A percentile compares a stretch with the other conserved stretches of the same genome.
Conservation (phyloP, 2,113 vertebrate species). For the Caretta caretta region DNA sequence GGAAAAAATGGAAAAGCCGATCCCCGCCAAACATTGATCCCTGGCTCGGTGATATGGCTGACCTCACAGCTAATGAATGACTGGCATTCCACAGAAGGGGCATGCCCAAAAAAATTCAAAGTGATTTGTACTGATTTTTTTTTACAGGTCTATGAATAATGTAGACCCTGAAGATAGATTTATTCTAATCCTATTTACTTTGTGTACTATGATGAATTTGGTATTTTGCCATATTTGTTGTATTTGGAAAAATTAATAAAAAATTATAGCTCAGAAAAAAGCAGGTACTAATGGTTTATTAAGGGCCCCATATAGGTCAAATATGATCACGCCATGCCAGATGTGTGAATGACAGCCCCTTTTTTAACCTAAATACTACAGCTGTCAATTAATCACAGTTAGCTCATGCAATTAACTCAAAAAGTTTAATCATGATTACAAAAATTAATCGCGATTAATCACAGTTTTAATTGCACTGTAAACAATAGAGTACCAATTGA, state of each 20-base stretch:
- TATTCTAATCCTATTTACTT: background rate
- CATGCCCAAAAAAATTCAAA: background rate
- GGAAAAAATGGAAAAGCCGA: background rate
- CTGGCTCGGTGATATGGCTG: background rate
- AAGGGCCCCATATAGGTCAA: background rate
- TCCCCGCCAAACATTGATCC: background rate
- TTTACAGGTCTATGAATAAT: background rate
- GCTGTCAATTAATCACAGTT: too few relatives aligned
- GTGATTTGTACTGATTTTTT: background rate
- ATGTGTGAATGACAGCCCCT: background rate
- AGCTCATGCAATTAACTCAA: too few relatives aligned
- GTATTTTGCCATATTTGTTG: background rate
- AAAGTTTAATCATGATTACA: too few relatives aligned
- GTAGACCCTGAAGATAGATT: background rate
- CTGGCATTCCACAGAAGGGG: background rate
- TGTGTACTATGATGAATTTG: background rate
- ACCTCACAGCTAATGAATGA: background rate
- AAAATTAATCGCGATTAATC: too few relatives aligned
- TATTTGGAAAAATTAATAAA: too few relatives aligned
- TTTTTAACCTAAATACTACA: background rate
- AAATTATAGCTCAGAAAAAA: background rate
- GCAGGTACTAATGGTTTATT: background rate
- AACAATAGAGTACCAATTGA: too few relatives aligned
- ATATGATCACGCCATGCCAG: background rate
- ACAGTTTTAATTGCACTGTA: too few relatives aligned